These are phyloP conservation scores for Erythrolamprus reginae DNA, from an alignment of 2,113 vertebrate genomes.

Conservation along the genomic window DNA sequence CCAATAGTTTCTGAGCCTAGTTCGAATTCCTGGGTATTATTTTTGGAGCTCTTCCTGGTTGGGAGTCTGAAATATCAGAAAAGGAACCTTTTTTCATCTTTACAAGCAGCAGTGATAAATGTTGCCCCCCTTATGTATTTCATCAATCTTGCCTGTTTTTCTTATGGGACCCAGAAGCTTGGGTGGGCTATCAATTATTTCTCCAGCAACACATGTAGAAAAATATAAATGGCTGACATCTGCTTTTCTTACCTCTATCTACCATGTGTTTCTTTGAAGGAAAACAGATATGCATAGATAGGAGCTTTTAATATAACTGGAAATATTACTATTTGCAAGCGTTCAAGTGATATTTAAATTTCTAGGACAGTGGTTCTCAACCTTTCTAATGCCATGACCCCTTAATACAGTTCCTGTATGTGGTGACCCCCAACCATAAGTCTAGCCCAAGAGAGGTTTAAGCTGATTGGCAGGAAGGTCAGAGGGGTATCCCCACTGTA, in stretches of 20 bases:
- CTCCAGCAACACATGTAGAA: background rate
- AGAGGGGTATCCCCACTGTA: too few species aligned
- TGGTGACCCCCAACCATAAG: too few species aligned
- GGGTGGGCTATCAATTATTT: background rate
- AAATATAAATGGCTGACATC: background rate
- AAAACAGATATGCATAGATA: background rate
- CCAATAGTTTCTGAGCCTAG: background rate
- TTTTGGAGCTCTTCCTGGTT: background rate
- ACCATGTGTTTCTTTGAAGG: background rate
- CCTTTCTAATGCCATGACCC: too few species aligned
- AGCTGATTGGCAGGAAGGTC: too few species aligned
- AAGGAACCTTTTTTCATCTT: background rate
- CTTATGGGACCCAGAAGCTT: background rate
- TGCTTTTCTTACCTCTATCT: background rate
- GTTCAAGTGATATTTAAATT: background rate
- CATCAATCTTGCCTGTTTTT: background rate
- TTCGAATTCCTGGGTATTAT: background rate
- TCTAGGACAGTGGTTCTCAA: too few species aligned
- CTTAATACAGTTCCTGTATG: too few species aligned
- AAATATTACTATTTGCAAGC: background rate
- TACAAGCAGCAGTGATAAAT: background rate
- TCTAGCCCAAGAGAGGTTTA: too few species aligned
- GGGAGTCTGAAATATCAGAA: background rate
- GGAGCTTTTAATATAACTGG: background rate
- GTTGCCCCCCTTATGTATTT: background rate